Evolutionary conservation across 2,888 invertebrate species (phyloP), one percentile per base, ranked within the genome.

Genomic region (Lasioglossum pauxillum): DNA sequence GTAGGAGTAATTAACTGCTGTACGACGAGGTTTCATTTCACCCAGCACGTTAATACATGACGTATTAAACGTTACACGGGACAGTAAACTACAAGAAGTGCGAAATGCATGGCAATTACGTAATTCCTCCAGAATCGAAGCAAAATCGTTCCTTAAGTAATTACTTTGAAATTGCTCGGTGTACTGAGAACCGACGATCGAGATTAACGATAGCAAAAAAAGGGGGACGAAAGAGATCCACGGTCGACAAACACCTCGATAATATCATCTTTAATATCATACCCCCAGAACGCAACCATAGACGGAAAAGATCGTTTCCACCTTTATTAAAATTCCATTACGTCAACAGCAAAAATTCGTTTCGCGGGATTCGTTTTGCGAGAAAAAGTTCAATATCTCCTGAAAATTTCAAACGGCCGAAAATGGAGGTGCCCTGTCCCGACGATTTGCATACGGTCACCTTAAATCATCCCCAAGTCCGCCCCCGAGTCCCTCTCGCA

Each of bases 381-480:
- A 38, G 38, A 71, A 71, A 71, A 41, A 41, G 38, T 69, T 69
- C 4, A 69, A 69, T 38, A 23, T 38, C 69, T 38, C 8, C 12
- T 10, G 69, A 69, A 38, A 69, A 38, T 38, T 41, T 41, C 8
- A 41, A n/a, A 41, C 19, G 8, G 10, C 19, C 35, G 35, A 67
- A n/a, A 38, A 67, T 35, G 23, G 35, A 35, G 5, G 41, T 71
- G 14, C 14, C 5, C 5, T 23, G 31, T 35, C 35, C 38, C 19
- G 31, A 3, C 19, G 16, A 35, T 78, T 78, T 75, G 78, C 84
- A 69, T 84, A 79, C 74, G 67, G 76, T 85, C 76, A 41, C 23
- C 67, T 67, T 85, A 86, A 86, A 86, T 86, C 79, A 82, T 53
- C 49, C 79, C 27, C 16, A 35, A 71, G 38, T 67, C 53, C 86